Base-by-base conservation (phyloP, 2,888 invertebrate genomes). In the Mesopsocus fuscifrons region DNA sequence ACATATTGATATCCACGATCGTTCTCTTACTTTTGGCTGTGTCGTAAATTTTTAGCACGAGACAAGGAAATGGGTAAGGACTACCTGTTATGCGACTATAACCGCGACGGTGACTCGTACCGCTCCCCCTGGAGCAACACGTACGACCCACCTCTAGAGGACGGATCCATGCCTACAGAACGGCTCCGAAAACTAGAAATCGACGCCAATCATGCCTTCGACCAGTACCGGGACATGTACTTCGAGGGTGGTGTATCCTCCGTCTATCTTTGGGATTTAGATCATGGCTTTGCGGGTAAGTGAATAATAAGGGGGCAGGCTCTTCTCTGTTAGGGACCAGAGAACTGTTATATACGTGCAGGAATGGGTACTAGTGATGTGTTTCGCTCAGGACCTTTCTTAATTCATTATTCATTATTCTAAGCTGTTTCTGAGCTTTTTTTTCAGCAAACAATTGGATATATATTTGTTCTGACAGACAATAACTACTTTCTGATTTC, bases 161-260 rank as follows among this genome's bases (percentile, higher is more conserved):
- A 98, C 68, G 98, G 97, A 2, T 89, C 94, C 13, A 83, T 95
- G 83, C 98, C 98, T 11, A 94, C 97, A 13, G 97, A 98, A 56
- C 75, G 85, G 53, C 67, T 99, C 54, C 71, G 98, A 47, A 89
- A 88, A 61, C 64, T 99, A 53, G 98, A 99, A 68, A 74, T 97
- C 47, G 97, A 98, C 59, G 97, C 95, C 1, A 99, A 99, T 64
- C 79, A 85, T 59, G 98, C 97, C 11, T 99, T 98, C 60, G 95
- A 97, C 63, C 91, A 92, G 58, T 98, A 98, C 61, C 77, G 95
- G 57, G 97, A 97, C 63, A 87, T 97, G 82, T 99, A 98, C 62
- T 98, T 92, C 61, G 98, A 98, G 64, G 98, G 98, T 43, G 98
- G 98, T 2, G 94, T 98, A 1, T 97, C 97, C 15, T 97, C 97